These are phyloP conservation scores for Gambelia wislizenii DNA, from an alignment of 2,797 vertebrate species.

Conservation along the genomic window DNA sequence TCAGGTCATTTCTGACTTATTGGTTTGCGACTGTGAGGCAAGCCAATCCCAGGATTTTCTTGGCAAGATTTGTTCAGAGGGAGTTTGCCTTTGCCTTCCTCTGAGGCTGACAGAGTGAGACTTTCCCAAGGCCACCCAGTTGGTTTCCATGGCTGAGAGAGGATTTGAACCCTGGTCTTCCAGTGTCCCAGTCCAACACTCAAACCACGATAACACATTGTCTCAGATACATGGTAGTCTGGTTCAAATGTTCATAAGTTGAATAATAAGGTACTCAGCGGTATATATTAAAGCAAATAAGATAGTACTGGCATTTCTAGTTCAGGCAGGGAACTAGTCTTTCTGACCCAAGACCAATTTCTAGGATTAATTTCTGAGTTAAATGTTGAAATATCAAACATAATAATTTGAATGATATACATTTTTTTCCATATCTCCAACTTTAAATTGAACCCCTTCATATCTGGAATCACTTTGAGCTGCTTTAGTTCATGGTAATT, in stretches of 20 bases:
- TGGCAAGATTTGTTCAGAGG: too few species aligned
- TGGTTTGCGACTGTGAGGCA: too few species aligned
- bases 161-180: too few species aligned
- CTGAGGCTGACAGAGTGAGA: too few species aligned
- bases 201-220: too few species aligned
- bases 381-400: not conserved
- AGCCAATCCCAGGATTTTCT: too few species aligned
- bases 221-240: too few species aligned
- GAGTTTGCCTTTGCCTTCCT: too few species aligned
- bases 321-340: not conserved
- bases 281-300: not conserved
- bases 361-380: slow-evolving; percentile 1
- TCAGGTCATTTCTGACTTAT: too few species aligned
- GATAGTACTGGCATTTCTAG: not conserved
- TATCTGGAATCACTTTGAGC: slow-evolving; percentile 19
- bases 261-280: not conserved
- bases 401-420: slow-evolving; percentile 1
- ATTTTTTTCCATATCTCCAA: not conserved
- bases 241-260: not conserved
- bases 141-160: too few species aligned
- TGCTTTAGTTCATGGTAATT: slow-evolving; percentile 2
- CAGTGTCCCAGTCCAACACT: too few species aligned
- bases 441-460: slow-evolving; percentile 1
- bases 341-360: not conserved
- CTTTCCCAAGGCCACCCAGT: too few species aligned